Evolutionary conservation across 2,113 vertebrate species (phyloP).

Genomic region (Clinocottus analis): DNA sequence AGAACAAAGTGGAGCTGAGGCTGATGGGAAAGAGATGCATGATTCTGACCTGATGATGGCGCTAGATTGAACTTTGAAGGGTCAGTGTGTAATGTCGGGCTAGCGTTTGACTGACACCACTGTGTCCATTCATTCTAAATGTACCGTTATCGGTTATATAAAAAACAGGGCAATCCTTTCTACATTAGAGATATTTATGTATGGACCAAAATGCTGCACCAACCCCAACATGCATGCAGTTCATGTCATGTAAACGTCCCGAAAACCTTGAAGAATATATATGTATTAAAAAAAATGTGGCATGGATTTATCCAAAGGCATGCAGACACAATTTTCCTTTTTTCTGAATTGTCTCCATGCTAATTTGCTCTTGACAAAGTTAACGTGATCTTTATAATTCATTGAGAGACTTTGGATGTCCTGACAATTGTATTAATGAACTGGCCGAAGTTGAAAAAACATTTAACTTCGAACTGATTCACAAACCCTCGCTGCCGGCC

Average conservation of each 20-base stretch:
- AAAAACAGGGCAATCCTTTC: too few species aligned
- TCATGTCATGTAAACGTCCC: not conserved
- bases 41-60: too few species aligned
- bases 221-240: not conserved
- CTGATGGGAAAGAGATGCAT: not conserved
- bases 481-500: slow-evolving; percentile 44
- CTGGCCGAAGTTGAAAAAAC: slow-evolving; percentile 37
- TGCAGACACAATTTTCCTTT: not conserved
- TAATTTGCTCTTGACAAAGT: slow-evolving; percentile 46
- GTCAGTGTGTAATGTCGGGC: too few species aligned
- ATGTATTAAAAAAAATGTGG: slow-evolving; percentile 9
- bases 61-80: too few species aligned
- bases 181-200: not conserved
- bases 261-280: not conserved
- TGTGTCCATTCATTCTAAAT: too few species aligned
- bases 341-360: not conserved
- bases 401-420: slow-evolving; percentile 25
- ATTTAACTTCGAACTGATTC: slow-evolving; percentile 50
- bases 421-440: slow-evolving; percentile 37
- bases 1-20: too few species aligned
- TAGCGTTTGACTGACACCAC: too few species aligned
- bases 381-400: slow-evolving; percentile 27
- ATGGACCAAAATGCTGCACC: not conserved
- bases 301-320: not conserved
- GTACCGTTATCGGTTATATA: too few species aligned